phyloP scores from a whole-genome alignment of 2,797 vertebrate species.

The Ataeniobius toweri region DNA sequence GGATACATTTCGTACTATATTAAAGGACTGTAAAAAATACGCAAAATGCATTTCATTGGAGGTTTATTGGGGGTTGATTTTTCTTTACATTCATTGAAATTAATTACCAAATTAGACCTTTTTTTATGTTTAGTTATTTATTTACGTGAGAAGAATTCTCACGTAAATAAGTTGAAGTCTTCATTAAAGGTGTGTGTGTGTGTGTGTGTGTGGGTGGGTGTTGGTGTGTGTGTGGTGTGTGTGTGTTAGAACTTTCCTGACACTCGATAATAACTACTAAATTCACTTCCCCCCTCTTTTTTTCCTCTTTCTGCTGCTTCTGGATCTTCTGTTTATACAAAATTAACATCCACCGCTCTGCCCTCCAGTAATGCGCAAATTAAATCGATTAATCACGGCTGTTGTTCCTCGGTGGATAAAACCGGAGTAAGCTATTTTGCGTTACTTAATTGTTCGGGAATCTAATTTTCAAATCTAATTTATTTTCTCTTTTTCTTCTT shows the following conservation, averaged over 20 bases:
- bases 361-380: slow-evolving; percentile 86
- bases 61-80: slow-evolving; percentile 77
- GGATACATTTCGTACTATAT: slow-evolving; percentile 99
- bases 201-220: slow-evolving; percentile 2
- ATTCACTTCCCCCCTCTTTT: slow-evolving; percentile 67
- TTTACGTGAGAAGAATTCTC: not conserved
- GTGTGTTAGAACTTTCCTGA: slow-evolving; percentile 70
- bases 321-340: slow-evolving; percentile 81
- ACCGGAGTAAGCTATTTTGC: slow-evolving; percentile 84
- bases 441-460: slow-evolving; percentile 93
- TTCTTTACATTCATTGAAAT: not conserved
- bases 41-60: slow-evolving; percentile 87
- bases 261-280: slow-evolving; percentile 85
- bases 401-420: slow-evolving; percentile 76
- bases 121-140: not conserved
- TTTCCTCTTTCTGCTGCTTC: slow-evolving; percentile 37
- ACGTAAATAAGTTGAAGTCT: not conserved
- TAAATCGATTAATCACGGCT: slow-evolving; percentile 82
- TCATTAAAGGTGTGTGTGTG: not conserved
- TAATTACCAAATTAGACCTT: not conserved
- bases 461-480: slow-evolving; percentile 88
- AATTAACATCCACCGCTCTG: slow-evolving; percentile 80
- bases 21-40: slow-evolving; percentile 93
- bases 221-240: slow-evolving; percentile 18
- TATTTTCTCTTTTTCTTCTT: slow-evolving; percentile 61